Evolutionary conservation across 1,140 invertebrate species (phyloP).

Genomic region (Eriocheir sinensis): DNA sequence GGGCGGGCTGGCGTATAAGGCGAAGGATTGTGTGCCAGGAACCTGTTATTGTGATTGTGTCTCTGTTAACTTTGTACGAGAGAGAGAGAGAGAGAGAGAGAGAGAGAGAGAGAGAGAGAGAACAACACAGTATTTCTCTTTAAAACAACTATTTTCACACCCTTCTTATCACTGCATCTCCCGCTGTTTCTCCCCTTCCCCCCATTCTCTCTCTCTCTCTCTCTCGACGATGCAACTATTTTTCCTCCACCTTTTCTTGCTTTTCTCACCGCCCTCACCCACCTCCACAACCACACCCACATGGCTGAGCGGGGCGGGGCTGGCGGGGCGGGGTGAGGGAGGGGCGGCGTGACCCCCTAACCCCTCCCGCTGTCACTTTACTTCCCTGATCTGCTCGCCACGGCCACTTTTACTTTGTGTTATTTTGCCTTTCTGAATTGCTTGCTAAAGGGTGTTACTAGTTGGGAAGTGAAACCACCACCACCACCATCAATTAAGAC

Average conservation of each 20-base stretch:
- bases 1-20: background rate
- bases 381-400: too few relatives aligned
- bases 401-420: too few relatives aligned
- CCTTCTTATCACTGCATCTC: too few relatives aligned
- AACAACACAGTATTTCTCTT: background rate
- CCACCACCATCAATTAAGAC: too few relatives aligned
- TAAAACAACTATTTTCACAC: too few relatives aligned
- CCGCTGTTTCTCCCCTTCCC: background rate
- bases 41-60: background rate
- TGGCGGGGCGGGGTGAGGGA: background rate
- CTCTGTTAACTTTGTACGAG: background rate
- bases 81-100: background rate
- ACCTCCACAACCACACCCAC: background rate
- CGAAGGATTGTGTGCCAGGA: background rate
- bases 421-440: too few relatives aligned
- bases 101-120: slow-evolving; percentile 6
- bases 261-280: background rate
- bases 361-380: background rate
- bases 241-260: background rate
- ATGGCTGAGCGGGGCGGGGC: background rate
- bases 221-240: background rate
- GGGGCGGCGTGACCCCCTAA: background rate
- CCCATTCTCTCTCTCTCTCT: background rate
- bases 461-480: too few relatives aligned
- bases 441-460: too few relatives aligned